Base-by-base conservation (phyloP, 2,113 vertebrate species). In the Theristicus caerulescens region DNA sequence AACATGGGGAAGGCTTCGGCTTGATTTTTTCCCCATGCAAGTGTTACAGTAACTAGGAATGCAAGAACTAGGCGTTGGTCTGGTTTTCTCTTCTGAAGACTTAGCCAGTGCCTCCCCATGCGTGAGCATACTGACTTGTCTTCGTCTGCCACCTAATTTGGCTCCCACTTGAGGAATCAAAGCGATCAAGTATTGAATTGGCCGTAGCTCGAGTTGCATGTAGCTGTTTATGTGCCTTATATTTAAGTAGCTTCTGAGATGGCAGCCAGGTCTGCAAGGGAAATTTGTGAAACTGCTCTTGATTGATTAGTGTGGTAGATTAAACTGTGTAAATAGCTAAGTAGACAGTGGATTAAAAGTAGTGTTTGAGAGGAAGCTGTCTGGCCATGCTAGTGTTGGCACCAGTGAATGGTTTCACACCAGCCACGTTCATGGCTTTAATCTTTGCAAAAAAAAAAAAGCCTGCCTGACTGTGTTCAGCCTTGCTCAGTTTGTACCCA, bases 181-280 rank as follows among this genome's bases (percentile, higher is more conserved):
- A 64, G 4, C 4, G 1, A 16, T 52, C 3, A 5, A 2, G 8
- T 36, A 4, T 5, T 42, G 38, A 42, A 12, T 8, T 21, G 13
- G 13, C 64, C 58, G 9, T 31, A 34, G 69, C 32, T 86, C 0
- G 1, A 9, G 13, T 25, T 51, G 7, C 11, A 0, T 19, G 1
- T 26, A 1, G 5, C 19, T 76, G 42, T n/a, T n/a, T 2, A 1
- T 29, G 19, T 47, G 58, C 29, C 2, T 4, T 12, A 7, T 38
- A 4, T 34, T 49, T 13, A 31, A 55, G 49, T 7, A 42, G 65
- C 52, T 11, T 42, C 84, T n/a, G 51, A 24, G 19, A 6, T 47
- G 24, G 42, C 22, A 49, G 38, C 22, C 24, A 14, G 16, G 26
- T 55, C 42, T 74, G 77, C 21, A 51, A n/a, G 52, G 65, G 10